phyloP scores from a whole-genome alignment of 2,888 invertebrate genomes.

The Willowsia nigromaculata region DNA sequence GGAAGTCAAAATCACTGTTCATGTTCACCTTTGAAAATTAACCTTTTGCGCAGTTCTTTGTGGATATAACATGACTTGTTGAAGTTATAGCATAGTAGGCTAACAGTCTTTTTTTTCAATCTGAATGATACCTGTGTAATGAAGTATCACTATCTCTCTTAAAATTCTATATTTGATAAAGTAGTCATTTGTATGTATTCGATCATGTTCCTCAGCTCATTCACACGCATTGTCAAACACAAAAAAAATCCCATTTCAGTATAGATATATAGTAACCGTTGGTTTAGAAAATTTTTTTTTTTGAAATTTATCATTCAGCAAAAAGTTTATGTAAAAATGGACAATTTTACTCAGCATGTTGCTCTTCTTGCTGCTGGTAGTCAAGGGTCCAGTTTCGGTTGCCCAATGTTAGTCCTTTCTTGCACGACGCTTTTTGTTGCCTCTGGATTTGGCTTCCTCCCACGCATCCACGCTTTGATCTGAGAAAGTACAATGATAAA shows the following conservation, averaged over 20 bases:
- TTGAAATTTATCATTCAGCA: neutral
- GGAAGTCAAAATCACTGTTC: conserved; percentile 8
- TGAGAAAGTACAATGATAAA: neutral
- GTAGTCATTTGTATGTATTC: neutral
- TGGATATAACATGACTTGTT: conserved; percentile 29
- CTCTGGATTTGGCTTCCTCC: conserved; percentile 86
- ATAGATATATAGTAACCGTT: neutral
- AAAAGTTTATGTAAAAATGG: neutral
- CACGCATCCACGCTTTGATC: conserved; percentile 84
- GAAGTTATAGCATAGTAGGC: neutral
- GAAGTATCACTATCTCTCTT: neutral
- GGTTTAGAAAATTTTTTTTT: conserved; percentile 8
- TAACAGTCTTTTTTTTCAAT: conserved; percentile 36
- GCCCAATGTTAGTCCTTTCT: conserved; percentile 73
- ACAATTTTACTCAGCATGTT: conserved; percentile 21
- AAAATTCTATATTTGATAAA: conserved; percentile 1
- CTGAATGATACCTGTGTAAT: conserved; percentile 14
- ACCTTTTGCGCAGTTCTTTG: neutral
- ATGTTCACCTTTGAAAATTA: neutral
- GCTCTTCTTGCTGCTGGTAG: neutral
- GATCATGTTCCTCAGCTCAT: neutral
- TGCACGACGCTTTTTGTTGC: conserved; percentile 79
- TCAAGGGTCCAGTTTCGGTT: neutral
- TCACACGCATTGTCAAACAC: neutral
- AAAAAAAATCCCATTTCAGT: neutral